Base-by-base conservation (phyloP, 2,888 invertebrate species). In the Empis livida region DNA sequence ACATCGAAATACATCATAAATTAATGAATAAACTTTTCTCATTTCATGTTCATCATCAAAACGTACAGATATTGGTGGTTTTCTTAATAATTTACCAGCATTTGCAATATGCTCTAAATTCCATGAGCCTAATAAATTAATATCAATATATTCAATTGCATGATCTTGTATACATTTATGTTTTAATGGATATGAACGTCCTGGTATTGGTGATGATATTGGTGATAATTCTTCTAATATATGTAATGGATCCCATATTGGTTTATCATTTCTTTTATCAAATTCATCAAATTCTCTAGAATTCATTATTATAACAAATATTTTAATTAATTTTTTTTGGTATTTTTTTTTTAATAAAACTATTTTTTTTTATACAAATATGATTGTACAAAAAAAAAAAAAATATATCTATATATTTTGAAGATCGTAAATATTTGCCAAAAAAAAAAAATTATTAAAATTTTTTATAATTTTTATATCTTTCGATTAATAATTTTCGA, bases 1-100 rank as follows among this genome's bases (percentile, higher is more conserved):
- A 76, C 76, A 77, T 54, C 77, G 65, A 41, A 75, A 68, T 10
- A 75, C 74, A 56, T 77, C 76, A 58, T 75, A 77, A 45, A 75
- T 71, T 6, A 76, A 60, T 1, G 73, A 71, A 45, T 72, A 74
- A 3, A 75, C 75, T 52, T 73, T 59, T 38, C 75, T 59, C 73
- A 75, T 75, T 55, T 76, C 74, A 4, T 74, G 73, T 50, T 75
- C 74, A 57, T 74, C 71, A 2, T 56, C 50, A 39, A 66, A 66
- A 10, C 45, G 41, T 3, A 64, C 63, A 1, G 50, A 10, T 3
- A 62, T 42, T 2, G 67, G 61, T 10, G 67, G 65, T 17, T 61
- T 62, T 15, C 53, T 51, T 1, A 66, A 49, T 15, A 66, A 45
- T 45, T 64, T 66, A 5, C 64, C 67, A 0, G 67, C 65, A 54